Conservation (phyloP, 2,797 vertebrate species). For the Hyperoplus immaculatus region DNA sequence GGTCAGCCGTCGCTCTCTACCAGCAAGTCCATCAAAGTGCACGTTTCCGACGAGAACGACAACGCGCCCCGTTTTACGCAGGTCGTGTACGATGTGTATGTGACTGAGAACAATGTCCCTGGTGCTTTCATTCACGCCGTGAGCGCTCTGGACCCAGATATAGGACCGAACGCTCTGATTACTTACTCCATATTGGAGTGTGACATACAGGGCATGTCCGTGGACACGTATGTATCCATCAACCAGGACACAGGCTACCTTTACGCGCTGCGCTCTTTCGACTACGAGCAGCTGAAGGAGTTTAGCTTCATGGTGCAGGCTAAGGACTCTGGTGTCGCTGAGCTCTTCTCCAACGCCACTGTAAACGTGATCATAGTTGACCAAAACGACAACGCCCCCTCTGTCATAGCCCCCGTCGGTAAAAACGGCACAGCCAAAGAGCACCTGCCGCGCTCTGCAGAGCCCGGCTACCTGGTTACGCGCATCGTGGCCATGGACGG, state of each 20-base stretch:
- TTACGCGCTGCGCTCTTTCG: slow-evolving; percentile 97
- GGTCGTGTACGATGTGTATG: slow-evolving; percentile 94
- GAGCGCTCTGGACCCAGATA: slow-evolving; percentile 93
- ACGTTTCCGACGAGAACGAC: slow-evolving; percentile 97
- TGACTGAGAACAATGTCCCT: slow-evolving; percentile 98
- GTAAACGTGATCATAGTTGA: slow-evolving; percentile 95
- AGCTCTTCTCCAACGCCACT: slow-evolving; percentile 92
- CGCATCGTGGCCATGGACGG: slow-evolving; percentile 94
- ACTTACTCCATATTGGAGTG: slow-evolving; percentile 97
- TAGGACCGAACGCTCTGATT: slow-evolving; percentile 93
- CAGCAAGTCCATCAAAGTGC: slow-evolving; percentile 96
- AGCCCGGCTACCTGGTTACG: slow-evolving; percentile 95
- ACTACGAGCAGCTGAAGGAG: slow-evolving; percentile 98
- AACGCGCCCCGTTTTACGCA: slow-evolving; percentile 96
- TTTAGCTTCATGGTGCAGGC: slow-evolving; percentile 96
- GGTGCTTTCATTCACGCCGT: slow-evolving; percentile 98
- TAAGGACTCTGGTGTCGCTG: slow-evolving; percentile 89
- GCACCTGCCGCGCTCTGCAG: slow-evolving; percentile 92
- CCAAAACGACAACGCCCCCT: slow-evolving; percentile 96
- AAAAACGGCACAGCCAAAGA: slow-evolving; percentile 95
- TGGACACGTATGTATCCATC: slow-evolving; percentile 98
- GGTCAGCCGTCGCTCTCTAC: slow-evolving; percentile 92
- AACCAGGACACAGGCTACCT: slow-evolving; percentile 98
- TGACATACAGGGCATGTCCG: slow-evolving; percentile 98
- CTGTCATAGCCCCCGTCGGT: slow-evolving; percentile 92